A percentile compares a stretch with the other conserved stretches of the same genome.
phyloP scores from a whole-genome alignment of 2,113 vertebrate genomes.

The Struthio camelus region DNA sequence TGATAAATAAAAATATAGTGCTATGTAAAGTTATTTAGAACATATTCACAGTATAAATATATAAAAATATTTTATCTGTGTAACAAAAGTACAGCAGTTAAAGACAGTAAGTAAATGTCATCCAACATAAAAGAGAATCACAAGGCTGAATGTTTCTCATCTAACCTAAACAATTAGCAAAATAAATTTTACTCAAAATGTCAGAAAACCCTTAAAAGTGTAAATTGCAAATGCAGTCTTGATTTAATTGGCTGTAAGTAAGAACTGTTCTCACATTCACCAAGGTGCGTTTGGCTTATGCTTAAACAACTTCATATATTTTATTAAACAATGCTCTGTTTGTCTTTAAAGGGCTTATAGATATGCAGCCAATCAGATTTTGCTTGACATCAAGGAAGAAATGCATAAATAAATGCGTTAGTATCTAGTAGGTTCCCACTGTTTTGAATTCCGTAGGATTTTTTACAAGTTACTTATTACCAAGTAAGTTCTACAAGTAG shows the following conservation, averaged over 20 bases:
- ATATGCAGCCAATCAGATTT: constrained; percentile 44
- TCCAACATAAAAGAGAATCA: background rate
- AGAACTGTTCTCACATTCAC: background rate
- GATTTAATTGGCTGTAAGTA: background rate
- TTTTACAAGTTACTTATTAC: background rate
- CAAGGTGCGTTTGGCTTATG: background rate
- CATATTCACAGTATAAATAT: background rate
- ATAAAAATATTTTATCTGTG: background rate
- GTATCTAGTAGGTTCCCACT: background rate
- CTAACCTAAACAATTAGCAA: background rate
- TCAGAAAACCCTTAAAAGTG: background rate
- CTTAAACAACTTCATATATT: background rate
- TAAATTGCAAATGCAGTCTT: background rate
- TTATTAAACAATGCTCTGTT: background rate
- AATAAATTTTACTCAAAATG: background rate
- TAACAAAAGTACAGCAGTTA: background rate
- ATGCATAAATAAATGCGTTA: constrained; percentile 41
- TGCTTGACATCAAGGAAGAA: constrained; percentile 3
- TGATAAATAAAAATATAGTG: background rate
- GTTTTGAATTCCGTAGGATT: background rate
- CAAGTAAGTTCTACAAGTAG: background rate
- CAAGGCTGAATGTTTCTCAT: background rate
- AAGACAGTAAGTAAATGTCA: background rate
- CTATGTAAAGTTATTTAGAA: background rate
- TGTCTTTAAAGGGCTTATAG: background rate